Evolutionary conservation across 1,140 invertebrate genomes (phyloP), one percentile per base, ranked within the genome.

Genomic region (Bactericera cockerelli): DNA sequence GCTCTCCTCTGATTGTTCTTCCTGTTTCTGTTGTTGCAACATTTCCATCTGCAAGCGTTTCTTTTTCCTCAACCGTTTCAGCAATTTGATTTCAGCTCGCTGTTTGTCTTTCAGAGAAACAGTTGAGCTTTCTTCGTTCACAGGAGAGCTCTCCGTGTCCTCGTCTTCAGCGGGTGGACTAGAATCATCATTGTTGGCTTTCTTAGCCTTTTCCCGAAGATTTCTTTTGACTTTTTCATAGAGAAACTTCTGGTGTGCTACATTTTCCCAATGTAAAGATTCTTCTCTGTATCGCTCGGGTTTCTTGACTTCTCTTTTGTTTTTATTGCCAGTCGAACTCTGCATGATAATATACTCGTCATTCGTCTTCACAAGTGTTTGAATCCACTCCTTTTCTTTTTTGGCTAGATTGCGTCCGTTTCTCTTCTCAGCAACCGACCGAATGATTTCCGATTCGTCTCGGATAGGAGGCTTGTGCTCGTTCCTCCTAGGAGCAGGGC

Each of bases 241-340:
- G 8, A 49, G 22, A 19, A 19, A 22, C 42, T 49, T 49, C 19
- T 49, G 42, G 8, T 49, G 42, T 49, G 42, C 42, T 49, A 19
- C 22, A 49, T 49, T 49, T 49, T 49, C 42, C 42, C 42, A 49
- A 16, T 19, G 22, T 22, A 49, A 49, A 19, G n/a, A 16, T n/a
- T 49, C 42, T 49, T 49, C 42, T 49, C 42, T 49, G 22, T 49
- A 49, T 49, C 42, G 6, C 42, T 49, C 42, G 8, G 42, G 42
- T 49, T 49, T 49, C 22, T 49, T 49, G 22, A 49, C 42, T 49
- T 49, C 42, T 49, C 42, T 4, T 49, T 49, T 49, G n/a, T n/a
- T 49, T n/a, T 49, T 49, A n/a, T 22, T 49, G 8, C 42, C 42
- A 49, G n/a, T 6, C 22, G 42, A 6, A 3, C 19, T 49, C 22